Conservation (phyloP, 2,113 vertebrate genomes). For the Odontophorus gujanensis region DNA sequence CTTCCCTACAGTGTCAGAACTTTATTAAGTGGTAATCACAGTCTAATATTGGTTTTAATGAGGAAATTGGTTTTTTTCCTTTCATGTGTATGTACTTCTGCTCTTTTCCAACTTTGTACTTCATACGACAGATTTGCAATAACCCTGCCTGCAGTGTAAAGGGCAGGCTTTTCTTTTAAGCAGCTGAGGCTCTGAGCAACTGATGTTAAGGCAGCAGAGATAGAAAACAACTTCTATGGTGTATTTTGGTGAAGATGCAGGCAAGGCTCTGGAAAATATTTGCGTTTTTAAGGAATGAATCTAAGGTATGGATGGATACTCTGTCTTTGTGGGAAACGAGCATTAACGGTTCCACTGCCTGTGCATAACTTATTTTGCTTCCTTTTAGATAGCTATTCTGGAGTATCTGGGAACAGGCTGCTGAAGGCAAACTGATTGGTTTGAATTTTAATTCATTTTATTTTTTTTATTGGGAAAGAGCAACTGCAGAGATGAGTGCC, state of each 20-base stretch:
- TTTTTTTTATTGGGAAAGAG: background rate
- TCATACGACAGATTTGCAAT: background rate
- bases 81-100: background rate
- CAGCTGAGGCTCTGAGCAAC: background rate
- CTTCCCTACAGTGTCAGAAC: background rate
- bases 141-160: background rate
- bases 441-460: background rate
- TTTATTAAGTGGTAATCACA: background rate
- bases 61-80: background rate
- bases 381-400: background rate
- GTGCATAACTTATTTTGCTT: background rate
- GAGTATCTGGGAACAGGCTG: background rate
- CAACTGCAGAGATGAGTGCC: background rate
- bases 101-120: background rate
- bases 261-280: background rate
- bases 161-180: background rate
- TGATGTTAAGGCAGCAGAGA: background rate
- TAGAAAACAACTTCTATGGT: background rate
- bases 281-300: background rate
- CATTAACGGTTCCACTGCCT: background rate
- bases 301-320: background rate
- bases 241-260: background rate
- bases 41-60: conserved; percentile 13
- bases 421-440: background rate
- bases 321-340: background rate